Conservation (phyloP, 2,888 invertebrate species). For the Clanis bilineata region DNA sequence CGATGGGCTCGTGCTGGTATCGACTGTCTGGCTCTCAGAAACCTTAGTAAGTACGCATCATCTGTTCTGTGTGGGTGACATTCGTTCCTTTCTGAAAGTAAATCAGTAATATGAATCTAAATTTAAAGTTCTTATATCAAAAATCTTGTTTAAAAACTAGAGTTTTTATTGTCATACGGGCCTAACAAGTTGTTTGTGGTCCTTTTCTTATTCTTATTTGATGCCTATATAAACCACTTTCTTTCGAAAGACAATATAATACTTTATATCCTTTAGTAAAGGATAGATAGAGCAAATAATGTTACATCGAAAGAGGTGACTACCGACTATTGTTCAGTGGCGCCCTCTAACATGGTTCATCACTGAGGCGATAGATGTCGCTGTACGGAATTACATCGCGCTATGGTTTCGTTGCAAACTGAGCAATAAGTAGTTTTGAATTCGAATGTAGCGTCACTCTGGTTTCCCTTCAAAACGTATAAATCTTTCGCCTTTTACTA, state of each 20-base stretch:
- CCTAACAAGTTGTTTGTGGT: no score
- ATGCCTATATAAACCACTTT: no score
- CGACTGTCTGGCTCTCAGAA: conserved; percentile 87
- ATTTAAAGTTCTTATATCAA: no score
- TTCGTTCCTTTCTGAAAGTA: conserved; percentile 85
- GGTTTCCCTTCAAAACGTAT: conserved; percentile 86
- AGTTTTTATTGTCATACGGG: no score
- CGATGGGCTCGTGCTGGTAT: conserved; percentile 86
- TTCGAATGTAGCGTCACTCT: conserved; percentile 56
- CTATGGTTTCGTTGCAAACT: background rate
- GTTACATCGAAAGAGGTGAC: no score
- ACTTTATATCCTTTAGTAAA: no score
- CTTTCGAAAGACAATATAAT: no score
- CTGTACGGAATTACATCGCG: conserved; percentile 11
- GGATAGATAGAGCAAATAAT: no score
- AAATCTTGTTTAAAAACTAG: no score
- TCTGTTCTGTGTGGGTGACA: conserved; percentile 87
- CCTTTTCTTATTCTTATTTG: no score
- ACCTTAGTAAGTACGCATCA: conserved; percentile 86
- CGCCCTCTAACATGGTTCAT: background rate
- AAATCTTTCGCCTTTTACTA: conserved; percentile 92
- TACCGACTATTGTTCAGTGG: background rate
- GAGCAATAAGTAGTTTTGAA: background rate
- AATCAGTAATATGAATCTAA: conserved; percentile 3
- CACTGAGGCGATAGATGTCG: conserved; percentile 3